These are phyloP conservation scores for Sciurus vulgaris DNA, from an alignment of 2,797 vertebrate genomes.

Conservation along the genomic window DNA sequence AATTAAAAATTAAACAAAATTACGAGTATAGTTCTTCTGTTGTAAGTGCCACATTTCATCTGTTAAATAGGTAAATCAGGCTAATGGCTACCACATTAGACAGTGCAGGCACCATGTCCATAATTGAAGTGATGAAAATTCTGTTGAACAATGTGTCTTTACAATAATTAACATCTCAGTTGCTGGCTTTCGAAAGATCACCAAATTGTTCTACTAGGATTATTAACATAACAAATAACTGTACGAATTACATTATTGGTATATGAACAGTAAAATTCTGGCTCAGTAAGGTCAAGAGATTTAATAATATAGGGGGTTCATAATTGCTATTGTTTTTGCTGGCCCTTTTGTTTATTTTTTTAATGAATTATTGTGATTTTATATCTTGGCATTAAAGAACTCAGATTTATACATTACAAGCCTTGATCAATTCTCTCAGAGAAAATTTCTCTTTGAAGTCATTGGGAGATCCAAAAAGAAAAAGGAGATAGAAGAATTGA, in stretches of 20 bases:
- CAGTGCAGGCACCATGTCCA: background rate
- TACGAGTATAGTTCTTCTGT: background rate
- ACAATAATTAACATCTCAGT: background rate
- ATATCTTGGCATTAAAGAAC: conserved; percentile 70
- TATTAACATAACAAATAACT: background rate
- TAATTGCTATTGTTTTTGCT: conserved; percentile 7
- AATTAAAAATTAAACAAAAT: background rate
- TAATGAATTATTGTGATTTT: conserved; percentile 60
- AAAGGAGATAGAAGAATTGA: conserved; percentile 71
- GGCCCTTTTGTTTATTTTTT: background rate
- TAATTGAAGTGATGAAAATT: background rate
- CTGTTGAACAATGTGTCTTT: background rate
- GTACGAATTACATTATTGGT: background rate
- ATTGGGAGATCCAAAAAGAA: conserved; percentile 77
- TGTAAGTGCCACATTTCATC: background rate
- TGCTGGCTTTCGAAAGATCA: background rate
- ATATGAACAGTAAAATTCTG: background rate
- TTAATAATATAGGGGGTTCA: background rate
- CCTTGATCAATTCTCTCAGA: conserved; percentile 63
- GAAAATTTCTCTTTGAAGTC: conserved; percentile 78
- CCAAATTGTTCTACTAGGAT: background rate
- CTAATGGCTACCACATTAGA: background rate
- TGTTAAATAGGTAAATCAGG: background rate
- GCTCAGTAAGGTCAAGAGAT: background rate
- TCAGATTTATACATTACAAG: conserved; percentile 65